Conservation (phyloP, 1,140 invertebrate genomes). For the Ectropis grisescens region DNA sequence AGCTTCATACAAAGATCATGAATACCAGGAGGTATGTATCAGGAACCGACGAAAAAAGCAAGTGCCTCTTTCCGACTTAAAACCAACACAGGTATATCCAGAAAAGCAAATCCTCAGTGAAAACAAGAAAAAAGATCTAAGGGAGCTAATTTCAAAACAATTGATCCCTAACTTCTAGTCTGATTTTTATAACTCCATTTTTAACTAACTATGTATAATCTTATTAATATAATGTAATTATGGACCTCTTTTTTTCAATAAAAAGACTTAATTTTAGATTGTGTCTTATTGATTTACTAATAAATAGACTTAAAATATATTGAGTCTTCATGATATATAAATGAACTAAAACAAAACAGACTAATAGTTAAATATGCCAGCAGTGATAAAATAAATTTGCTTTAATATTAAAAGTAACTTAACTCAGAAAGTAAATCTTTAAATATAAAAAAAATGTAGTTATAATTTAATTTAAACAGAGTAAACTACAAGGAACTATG, state of each 20-base stretch:
- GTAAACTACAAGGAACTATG: too few species aligned
- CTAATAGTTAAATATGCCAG: background rate
- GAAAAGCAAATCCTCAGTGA: slow-evolving; percentile 6
- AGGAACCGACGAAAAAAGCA: slow-evolving; percentile 17
- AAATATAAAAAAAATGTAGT: too few species aligned
- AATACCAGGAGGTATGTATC: slow-evolving; percentile 8
- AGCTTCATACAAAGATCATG: slow-evolving; percentile 12
- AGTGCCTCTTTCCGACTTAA: slow-evolving; percentile 1
- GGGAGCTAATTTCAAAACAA: slow-evolving; percentile 7
- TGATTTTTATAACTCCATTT: slow-evolving; percentile 8
- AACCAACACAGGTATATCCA: slow-evolving; percentile 4
- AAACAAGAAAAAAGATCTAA: slow-evolving; percentile 14
- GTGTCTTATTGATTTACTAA: background rate
- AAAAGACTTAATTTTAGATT: background rate
- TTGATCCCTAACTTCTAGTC: slow-evolving; percentile 6
- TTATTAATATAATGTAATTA: slow-evolving; percentile 1
- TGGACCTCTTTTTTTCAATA: background rate
- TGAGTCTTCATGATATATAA: background rate
- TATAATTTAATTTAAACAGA: too few species aligned
- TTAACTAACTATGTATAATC: slow-evolving; percentile 5
- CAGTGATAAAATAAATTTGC: slow-evolving; percentile 1
- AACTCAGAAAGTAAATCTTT: background rate
- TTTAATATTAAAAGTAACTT: slow-evolving; percentile 1
- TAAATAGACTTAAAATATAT: background rate
- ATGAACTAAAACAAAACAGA: background rate